A percentile compares a stretch with the other conserved stretches of the same genome.
Conservation (phyloP, 2,797 vertebrate genomes). For the Macroramphosus scolopax region DNA sequence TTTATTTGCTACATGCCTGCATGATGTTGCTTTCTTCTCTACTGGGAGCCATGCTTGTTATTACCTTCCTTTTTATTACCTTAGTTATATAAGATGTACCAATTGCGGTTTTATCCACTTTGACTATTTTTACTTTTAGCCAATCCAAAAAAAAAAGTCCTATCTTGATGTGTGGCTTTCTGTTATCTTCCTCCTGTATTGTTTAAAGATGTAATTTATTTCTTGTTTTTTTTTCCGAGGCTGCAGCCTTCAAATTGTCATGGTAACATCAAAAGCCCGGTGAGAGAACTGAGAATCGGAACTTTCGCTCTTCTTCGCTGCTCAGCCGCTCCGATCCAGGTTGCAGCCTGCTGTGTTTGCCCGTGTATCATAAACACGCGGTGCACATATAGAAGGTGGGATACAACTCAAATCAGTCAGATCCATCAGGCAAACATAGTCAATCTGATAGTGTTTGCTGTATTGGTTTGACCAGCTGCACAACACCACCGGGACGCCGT, state of each 20-base stretch:
- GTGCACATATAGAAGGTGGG: conserved; percentile 17
- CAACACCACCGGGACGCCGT: conserved; percentile 29
- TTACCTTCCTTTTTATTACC: background rate
- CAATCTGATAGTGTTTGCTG: conserved; percentile 54
- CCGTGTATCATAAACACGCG: conserved; percentile 25
- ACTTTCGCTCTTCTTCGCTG: conserved; percentile 27
- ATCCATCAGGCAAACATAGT: conserved; percentile 54
- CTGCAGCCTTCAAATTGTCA: conserved; percentile 27
- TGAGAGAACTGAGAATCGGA: conserved; percentile 25
- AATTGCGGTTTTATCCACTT: too few relatives aligned
- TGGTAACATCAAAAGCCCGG: conserved; percentile 29
- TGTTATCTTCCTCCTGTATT: background rate
- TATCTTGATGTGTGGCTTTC: too few relatives aligned
- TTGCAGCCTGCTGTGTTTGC: conserved; percentile 49
- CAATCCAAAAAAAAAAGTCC: too few relatives aligned
- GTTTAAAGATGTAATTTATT: too few relatives aligned
- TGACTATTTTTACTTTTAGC: too few relatives aligned
- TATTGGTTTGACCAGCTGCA: conserved; percentile 54
- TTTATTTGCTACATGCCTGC: background rate
- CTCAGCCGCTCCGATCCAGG: conserved; percentile 31
- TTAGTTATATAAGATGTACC: too few relatives aligned
- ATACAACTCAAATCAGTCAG: conserved; percentile 38
- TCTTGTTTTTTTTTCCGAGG: background rate
- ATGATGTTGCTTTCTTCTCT: conserved; percentile 1
- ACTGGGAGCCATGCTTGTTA: background rate